phyloP scores from a whole-genome alignment of 1,140 invertebrate species.

The Neodiprion virginianus region DNA sequence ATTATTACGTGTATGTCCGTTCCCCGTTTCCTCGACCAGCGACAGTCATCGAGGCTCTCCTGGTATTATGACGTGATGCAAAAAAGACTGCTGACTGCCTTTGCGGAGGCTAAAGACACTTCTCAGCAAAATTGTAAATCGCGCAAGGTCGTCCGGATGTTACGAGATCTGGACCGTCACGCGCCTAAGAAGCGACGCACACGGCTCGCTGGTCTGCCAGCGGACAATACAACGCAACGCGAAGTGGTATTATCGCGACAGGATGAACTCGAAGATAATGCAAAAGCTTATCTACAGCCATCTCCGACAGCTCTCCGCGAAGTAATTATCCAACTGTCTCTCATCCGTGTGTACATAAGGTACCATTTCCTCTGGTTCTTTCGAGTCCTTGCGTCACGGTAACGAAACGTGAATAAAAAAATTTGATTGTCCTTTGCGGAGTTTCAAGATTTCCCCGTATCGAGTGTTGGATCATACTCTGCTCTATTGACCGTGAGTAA shows the following conservation, averaged over 20 bases:
- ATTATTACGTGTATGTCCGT: background rate
- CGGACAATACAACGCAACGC: background rate
- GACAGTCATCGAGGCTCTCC: background rate
- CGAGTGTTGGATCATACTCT: background rate
- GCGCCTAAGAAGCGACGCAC: background rate
- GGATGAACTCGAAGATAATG: background rate
- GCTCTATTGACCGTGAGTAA: background rate
- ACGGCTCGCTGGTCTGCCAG: background rate
- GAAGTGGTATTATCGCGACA: background rate
- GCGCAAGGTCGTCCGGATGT: background rate
- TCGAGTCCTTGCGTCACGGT: background rate
- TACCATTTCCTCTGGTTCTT: background rate
- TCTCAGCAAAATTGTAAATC: background rate
- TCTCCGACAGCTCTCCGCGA: background rate
- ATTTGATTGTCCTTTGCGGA: background rate
- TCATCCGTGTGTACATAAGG: background rate
- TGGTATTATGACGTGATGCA: background rate
- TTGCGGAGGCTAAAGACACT: background rate
- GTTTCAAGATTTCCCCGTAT: too few relatives aligned
- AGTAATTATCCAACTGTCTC: background rate
- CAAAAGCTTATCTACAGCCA: background rate
- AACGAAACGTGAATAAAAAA: background rate
- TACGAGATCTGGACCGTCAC: constrained; percentile 1
- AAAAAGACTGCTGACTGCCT: background rate
- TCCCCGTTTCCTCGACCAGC: background rate